Evolutionary conservation across 53 echinoderm and acorn worm species (phyloP).

Genomic region (Luidia sarsii): DNA sequence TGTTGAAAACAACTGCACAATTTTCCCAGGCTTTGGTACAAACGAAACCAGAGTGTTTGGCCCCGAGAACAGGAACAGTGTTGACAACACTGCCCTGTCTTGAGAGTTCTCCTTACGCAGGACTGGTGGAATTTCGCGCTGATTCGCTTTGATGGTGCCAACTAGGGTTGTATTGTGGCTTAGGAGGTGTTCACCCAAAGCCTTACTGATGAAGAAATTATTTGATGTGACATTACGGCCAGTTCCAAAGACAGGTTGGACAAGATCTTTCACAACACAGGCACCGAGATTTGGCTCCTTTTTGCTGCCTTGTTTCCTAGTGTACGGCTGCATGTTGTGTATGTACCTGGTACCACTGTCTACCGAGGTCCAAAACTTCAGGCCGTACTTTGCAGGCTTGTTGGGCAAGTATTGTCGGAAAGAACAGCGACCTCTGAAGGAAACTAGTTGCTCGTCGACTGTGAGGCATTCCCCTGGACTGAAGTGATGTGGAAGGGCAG

Average conservation of each 20-base stretch:
- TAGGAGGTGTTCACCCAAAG: not conserved
- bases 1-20: constrained; percentile 22
- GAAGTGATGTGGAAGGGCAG: not conserved
- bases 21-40: constrained; percentile 2
- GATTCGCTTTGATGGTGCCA: not conserved
- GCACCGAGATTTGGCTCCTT: not conserved
- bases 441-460: constrained; percentile 1
- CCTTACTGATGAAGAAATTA: constrained; percentile 11
- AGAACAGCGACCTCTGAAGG: constrained; percentile 21
- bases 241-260: not conserved
- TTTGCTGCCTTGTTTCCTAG: not conserved
- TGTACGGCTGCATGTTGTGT: constrained; percentile 25
- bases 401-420: constrained; percentile 13
- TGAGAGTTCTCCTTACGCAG: not conserved
- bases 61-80: not conserved
- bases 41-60: constrained; percentile 1
- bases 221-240: constrained; percentile 25
- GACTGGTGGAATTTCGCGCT: not conserved
- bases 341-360: not conserved
- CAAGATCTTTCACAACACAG: not conserved
- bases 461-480: not conserved
- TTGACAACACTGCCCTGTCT: constrained; percentile 1
- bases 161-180: constrained; percentile 23
- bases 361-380: constrained; percentile 2
- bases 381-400: constrained; percentile 16